Evolutionary conservation across 64 coral and sea anemone species (phyloP), one percentile per base, ranked within the genome.

Genomic region (Acropora tenuis): DNA sequence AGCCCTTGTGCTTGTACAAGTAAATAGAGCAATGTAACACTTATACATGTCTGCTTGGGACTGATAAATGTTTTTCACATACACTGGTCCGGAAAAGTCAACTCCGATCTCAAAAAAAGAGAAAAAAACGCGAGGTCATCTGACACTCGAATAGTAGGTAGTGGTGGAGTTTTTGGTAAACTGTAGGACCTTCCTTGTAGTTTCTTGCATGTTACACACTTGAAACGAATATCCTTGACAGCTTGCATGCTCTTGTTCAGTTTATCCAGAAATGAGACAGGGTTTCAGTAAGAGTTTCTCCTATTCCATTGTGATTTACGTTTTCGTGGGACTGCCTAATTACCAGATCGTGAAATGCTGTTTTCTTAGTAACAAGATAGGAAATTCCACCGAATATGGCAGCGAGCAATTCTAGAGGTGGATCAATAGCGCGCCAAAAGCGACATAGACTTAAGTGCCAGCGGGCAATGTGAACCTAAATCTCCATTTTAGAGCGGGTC

Each of bases 121-220:
- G 30, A 30, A 30, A 30, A 30, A 30, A 30, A 30, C 30, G 50
- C 74, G 15, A 61, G 13, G 10, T 78, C 61, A 10, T 74, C 55
- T 43, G 61, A 78, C 43, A 79, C 86, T 59, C 73, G 48, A 45
- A 19, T 41, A 6, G 6, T 1, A 17, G 74, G 86, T 60, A 88
- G 52, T 41, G 52, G 47, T 46, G 73, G 73, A 16, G 43, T 41
- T 6, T 40, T 48, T 61, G 74, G 74, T 3, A 13, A 10, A 17
- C n/a, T 65, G 44, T 65, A 88, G 8, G 73, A 11, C 80, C 80
- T 61, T 50, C 75, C 75, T 52, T 78, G 61, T 30, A 89, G 8
- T 76, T 80, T 90, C 78, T 47, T 15, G 65, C 88, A 90, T 17
- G 59, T 90, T 41, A 90, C 76, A 48, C 88, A 90, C 77, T 48